phyloP scores from a whole-genome alignment of 2,113 vertebrate species.

The Saguinus imperator region DNA sequence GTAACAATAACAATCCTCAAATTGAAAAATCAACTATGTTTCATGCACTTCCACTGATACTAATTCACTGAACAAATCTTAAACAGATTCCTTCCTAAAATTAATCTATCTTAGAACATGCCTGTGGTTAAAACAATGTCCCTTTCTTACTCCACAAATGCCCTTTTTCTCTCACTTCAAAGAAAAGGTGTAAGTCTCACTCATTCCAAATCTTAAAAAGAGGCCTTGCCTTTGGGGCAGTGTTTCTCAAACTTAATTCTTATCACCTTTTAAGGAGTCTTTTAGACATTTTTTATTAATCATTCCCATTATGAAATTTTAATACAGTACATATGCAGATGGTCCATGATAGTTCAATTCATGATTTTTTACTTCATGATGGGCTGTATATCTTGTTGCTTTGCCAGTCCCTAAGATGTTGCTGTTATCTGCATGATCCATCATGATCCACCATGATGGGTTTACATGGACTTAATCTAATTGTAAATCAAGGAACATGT shows the following conservation, averaged over 20 bases:
- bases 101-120: neutral
- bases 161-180: neutral
- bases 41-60: neutral
- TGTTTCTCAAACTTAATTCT: neutral
- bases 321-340: neutral
- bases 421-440: neutral
- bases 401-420: neutral
- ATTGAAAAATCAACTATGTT: neutral
- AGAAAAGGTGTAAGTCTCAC: neutral
- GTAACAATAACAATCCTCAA: neutral
- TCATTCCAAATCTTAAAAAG: neutral
- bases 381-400: neutral
- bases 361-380: neutral
- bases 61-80: neutral
- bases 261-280: neutral
- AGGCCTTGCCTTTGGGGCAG: neutral
- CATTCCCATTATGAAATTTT: neutral
- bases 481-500: neutral
- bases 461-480: neutral
- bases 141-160: neutral
- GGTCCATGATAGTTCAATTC: neutral
- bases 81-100: neutral
- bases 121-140: neutral
- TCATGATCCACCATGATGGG: neutral
- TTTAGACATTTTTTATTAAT: neutral